phyloP scores from a whole-genome alignment of 2,888 invertebrate genomes.

The Tipula confusa region DNA sequence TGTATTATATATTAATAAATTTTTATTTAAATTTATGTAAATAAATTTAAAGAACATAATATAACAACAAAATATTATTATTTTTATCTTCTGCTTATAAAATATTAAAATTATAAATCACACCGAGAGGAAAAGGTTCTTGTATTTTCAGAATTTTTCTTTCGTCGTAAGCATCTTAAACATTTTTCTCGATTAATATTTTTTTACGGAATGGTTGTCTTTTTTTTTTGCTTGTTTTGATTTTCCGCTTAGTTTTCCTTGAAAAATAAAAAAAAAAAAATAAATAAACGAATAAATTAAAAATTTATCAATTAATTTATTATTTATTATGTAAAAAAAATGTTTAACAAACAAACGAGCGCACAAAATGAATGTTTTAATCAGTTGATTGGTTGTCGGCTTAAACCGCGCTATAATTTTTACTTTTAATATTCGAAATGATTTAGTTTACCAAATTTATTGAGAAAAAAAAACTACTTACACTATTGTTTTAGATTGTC shows the following conservation, averaged over 20 bases:
- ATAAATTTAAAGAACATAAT: neutral
- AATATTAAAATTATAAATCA: slow-evolving; percentile 3
- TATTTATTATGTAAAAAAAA: neutral
- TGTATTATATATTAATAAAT: neutral
- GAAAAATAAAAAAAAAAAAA: neutral
- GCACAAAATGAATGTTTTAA: too few relatives aligned
- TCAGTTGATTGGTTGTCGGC: too few relatives aligned
- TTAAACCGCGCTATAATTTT: too few relatives aligned
- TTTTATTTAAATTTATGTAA: neutral
- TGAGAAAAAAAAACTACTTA: too few relatives aligned
- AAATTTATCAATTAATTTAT: neutral
- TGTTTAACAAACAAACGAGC: neutral
- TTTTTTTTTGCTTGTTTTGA: neutral
- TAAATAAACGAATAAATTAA: neutral
- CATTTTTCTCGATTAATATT: neutral
- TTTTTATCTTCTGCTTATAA: neutral
- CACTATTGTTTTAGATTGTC: too few relatives aligned
- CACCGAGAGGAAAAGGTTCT: neutral
- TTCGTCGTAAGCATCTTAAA: neutral
- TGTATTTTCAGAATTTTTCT: neutral
- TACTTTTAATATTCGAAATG: too few relatives aligned
- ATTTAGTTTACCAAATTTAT: too few relatives aligned
- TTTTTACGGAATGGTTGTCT: neutral
- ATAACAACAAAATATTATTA: too few relatives aligned
- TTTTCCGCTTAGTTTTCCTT: neutral